Conservation (phyloP, 1,140 invertebrate species). For the Elysia chlorotica region DNA sequence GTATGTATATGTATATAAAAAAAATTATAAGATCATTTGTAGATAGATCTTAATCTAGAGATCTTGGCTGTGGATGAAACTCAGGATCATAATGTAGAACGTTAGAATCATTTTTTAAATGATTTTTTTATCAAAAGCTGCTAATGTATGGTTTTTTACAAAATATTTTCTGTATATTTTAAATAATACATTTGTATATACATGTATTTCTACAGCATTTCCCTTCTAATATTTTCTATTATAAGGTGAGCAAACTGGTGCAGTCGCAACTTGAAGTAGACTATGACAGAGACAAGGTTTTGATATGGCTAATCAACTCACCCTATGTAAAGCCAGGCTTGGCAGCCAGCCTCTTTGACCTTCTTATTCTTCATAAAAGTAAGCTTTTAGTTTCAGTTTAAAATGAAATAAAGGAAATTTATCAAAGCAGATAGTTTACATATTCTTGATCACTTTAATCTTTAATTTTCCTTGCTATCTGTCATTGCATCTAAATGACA, state of each 20-base stretch:
- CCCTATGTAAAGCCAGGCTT: neutral
- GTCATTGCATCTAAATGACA: too few species aligned
- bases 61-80: too few species aligned
- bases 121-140: too few species aligned
- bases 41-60: too few species aligned
- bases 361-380: slow-evolving; percentile 9
- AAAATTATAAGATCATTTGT: too few species aligned
- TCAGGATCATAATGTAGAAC: too few species aligned
- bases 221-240: neutral
- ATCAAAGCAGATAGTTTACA: neutral
- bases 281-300: slow-evolving; percentile 1
- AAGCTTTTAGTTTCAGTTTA: too few species aligned
- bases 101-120: too few species aligned
- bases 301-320: neutral
- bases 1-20: neutral
- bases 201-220: neutral
- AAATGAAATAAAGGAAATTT: neutral
- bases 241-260: neutral
- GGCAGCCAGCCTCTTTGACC: neutral
- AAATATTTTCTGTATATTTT: too few species aligned
- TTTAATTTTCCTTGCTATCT: neutral
- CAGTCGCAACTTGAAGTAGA: neutral
- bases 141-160: too few species aligned
- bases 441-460: neutral
- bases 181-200: too few species aligned